Base-by-base conservation (phyloP, 2,797 vertebrate genomes). In the Gallirallus australis region DNA sequence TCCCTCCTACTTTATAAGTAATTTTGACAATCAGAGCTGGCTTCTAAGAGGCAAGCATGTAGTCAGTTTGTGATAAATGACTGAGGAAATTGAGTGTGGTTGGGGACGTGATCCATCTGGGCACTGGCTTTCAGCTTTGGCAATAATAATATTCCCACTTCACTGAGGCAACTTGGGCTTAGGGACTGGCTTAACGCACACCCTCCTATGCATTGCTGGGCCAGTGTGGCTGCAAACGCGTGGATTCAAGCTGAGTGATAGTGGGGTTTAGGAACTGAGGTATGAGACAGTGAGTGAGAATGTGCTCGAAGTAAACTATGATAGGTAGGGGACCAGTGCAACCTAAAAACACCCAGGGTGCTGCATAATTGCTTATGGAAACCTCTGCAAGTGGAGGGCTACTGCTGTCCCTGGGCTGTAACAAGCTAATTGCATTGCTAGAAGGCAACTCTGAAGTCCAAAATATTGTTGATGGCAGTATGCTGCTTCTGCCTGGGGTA, bases 311-410 rank as follows among this genome's bases (percentile, higher is more conserved):
- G 12, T 50, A 37, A 50, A 37, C 59, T 56, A 19, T 35, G 39
- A 24, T 8, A 52, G 37, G 28, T 35, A 52, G 17, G 21, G 15
- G 37, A 57, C 48, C 25, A 12, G 20, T 8, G 18, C 68, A 39
- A 23, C 15, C 13, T 19, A 15, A 57, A 57, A 37, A 56, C 2
- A 23, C 47, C 0, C 0, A 1, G 30, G 11, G 16, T 33, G 35
- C 12, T 66, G 47, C 15, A 3, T 31, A 71, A 52, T 11, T 60
- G 33, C 54, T 3, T 48, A 10, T 21, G 17, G 50, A 75, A 75
- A 35, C 31, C 21, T 65, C 16, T 30, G 9, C 17, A 18, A 39
- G 3, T 11, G 35, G 28, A 17, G 11, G 21, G 64, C 18, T 82
- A 0, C 21, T 40, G 52, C 53, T 60, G 30, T 37, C 47, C 30